phyloP scores from a whole-genome alignment of 92 coral and sea anemone genomes.

The Porites evermanni region DNA sequence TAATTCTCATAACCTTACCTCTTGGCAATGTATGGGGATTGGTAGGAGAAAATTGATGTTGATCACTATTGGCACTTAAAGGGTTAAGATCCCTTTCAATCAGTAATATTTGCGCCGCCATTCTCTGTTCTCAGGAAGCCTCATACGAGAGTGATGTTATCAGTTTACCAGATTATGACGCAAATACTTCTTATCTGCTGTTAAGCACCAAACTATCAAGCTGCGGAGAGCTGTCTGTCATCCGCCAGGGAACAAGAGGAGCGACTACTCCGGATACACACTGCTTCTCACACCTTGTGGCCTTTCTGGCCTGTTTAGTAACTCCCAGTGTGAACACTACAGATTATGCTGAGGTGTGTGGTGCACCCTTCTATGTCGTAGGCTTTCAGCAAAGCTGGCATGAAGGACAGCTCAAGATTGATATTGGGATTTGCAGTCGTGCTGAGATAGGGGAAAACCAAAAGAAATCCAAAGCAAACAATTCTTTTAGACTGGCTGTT shows the following conservation, averaged over 20 bases:
- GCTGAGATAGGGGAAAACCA: slow-evolving; percentile 23
- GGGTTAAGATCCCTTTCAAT: neutral
- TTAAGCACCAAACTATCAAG: slow-evolving; percentile 73
- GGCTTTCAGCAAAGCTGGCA: slow-evolving; percentile 95
- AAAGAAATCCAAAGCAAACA: slow-evolving; percentile 51
- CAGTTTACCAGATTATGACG: slow-evolving; percentile 65
- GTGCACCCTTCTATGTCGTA: slow-evolving; percentile 84
- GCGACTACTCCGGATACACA: slow-evolving; percentile 61
- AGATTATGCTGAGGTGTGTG: slow-evolving; percentile 70
- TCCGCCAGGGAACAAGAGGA: slow-evolving; percentile 52
- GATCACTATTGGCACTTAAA: too few relatives aligned
- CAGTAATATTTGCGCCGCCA: neutral
- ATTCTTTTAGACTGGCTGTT: slow-evolving; percentile 76
- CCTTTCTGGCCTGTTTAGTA: slow-evolving; percentile 89
- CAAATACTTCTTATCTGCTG: slow-evolving; percentile 65
- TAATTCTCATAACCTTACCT: too few relatives aligned
- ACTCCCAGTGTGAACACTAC: slow-evolving; percentile 49
- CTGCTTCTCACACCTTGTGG: slow-evolving; percentile 68
- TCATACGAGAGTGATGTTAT: slow-evolving; percentile 76
- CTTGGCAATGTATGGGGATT: too few relatives aligned
- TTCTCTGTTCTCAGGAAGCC: slow-evolving; percentile 66
- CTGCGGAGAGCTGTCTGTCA: slow-evolving; percentile 78
- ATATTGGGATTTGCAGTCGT: slow-evolving; percentile 78
- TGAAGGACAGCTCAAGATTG: slow-evolving; percentile 86
- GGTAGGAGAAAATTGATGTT: too few relatives aligned